phyloP scores from a whole-genome alignment of 2,888 invertebrate genomes.

The Mycalesis mineus region DNA sequence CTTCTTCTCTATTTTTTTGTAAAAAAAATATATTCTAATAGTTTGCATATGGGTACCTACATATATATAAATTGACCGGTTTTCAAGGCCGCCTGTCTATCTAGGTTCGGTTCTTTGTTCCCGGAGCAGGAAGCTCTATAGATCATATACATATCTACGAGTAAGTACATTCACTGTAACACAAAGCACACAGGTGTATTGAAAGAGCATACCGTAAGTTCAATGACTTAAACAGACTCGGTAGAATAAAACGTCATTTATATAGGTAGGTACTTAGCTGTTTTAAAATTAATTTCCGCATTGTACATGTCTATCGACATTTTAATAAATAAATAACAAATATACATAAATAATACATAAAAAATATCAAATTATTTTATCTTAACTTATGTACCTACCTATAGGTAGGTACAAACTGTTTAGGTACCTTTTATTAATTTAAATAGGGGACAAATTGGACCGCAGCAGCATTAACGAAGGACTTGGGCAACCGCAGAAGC shows the following conservation, averaged over 20 bases:
- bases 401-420: too few relatives aligned
- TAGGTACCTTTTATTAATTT: too few relatives aligned
- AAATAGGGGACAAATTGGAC: too few relatives aligned
- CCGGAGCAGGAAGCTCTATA: conserved; percentile 18
- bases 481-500: too few relatives aligned
- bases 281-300: not conserved
- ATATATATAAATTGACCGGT: conserved; percentile 4
- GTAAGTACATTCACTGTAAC: conserved; percentile 5
- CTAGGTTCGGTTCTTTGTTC: conserved; percentile 14
- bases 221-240: not conserved
- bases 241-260: not conserved
- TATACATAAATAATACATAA: not conserved
- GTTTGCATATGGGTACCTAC: too few relatives aligned
- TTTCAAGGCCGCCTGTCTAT: conserved; percentile 13
- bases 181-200: not conserved
- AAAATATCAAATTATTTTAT: not conserved
- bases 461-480: too few relatives aligned
- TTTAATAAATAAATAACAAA: not conserved
- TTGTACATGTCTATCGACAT: not conserved
- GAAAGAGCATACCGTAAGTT: not conserved
- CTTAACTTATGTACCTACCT: too few relatives aligned
- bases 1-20: too few relatives aligned
- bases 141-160: not conserved
- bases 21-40: too few relatives aligned
- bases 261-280: not conserved